Base-by-base conservation (phyloP, 2,797 vertebrate species). In the Oreortyx pictus region DNA sequence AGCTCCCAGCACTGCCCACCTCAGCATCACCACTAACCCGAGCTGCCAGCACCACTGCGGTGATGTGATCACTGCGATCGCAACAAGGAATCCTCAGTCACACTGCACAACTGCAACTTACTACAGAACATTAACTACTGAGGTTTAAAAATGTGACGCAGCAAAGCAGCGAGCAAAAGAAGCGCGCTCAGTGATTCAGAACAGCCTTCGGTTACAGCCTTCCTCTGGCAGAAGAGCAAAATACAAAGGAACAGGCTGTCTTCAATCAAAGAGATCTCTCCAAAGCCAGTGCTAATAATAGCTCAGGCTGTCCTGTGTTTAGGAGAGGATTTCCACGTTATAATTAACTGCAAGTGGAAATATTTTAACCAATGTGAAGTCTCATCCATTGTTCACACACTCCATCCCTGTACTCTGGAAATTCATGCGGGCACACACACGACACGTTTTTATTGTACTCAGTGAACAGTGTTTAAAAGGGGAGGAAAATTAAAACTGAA, bases 251-350 rank as follows among this genome's bases (percentile, higher is more conserved):
- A 89, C 31, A 74, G 78, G 15, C 68, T 78, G 88, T 75, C 80
- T 92, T 41, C 88, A 88, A 84, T 81, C 82, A 81, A 70, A 92
- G 73, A 85, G 44, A 52, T 79, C 80, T 76, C 62, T 73, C 76
- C 52, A 87, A 86, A 93, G 77, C 59, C 83, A 29, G 2, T 17
- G 66, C 62, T 92, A 88, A 71, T 86, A 93, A 89, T 83, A 96
- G 56, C 67, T 74, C 86, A 89, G 50, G 39, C 41, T 67, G 86
- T 44, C n/a, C 78, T 83, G 60, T 88, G 83, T 78, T 93, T 93
- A 92, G 86, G 78, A 86, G 14, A 46, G 35, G 72, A 70, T 89
- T 96, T 93, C 90, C 87, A 88, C 31, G 68, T 90, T 95, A 91
- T 71, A 92, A 94, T 91, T 81, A 88, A 77, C 76, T 67, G 43